A percentile compares a stretch with the other conserved stretches of the same genome.
phyloP scores from a whole-genome alignment of 2,797 vertebrate genomes.

The Eulemur coronatus region DNA sequence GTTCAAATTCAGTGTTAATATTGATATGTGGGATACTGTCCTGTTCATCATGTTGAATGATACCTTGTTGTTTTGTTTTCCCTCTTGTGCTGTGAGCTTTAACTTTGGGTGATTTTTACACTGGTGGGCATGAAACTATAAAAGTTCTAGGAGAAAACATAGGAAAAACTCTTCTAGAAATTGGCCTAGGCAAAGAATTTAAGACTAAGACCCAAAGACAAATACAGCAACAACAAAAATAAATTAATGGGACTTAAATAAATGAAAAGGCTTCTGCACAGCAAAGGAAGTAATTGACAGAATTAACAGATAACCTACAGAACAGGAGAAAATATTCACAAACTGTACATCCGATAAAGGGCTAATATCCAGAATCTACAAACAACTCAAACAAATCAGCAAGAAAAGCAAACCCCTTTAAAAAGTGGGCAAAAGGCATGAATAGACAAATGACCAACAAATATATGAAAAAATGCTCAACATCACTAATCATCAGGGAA shows the following conservation, averaged over 20 bases:
- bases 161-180: not conserved
- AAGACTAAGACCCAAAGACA: not conserved
- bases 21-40: too few species aligned
- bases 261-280: not conserved
- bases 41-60: too few species aligned
- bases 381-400: not conserved
- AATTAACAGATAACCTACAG: not conserved
- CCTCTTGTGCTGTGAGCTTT: too few species aligned
- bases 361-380: not conserved
- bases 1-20: too few species aligned
- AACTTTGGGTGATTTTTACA: too few species aligned
- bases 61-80: too few species aligned
- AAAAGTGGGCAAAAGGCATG: not conserved
- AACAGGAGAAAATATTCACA: not conserved
- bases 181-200: not conserved
- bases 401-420: not conserved
- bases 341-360: not conserved
- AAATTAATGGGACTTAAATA: not conserved
- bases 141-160: not conserved
- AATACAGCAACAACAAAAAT: not conserved
- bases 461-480: not conserved
- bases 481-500: not conserved
- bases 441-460: not conserved
- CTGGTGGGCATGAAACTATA: not conserved
- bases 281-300: not conserved